phyloP scores from a whole-genome alignment of 2,113 vertebrate species.

The Sciurus niger region DNA sequence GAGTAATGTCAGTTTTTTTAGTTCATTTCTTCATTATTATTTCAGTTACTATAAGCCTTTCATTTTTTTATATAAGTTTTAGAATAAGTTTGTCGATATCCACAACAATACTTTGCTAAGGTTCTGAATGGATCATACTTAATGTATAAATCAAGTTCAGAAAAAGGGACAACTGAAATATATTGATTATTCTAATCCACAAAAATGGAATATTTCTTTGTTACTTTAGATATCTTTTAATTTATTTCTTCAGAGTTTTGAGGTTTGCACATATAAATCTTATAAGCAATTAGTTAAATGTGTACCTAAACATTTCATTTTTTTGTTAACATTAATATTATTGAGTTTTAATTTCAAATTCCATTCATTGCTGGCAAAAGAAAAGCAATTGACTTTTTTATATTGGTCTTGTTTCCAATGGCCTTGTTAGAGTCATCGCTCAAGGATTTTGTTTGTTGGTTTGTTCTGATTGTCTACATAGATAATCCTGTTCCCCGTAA shows the following conservation, averaged over 20 bases:
- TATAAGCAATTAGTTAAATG: neutral
- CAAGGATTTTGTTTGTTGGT: neutral
- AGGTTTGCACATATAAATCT: neutral
- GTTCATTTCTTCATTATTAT: neutral
- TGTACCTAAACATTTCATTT: neutral
- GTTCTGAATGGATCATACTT: neutral
- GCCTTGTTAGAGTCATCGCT: neutral
- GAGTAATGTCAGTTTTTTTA: neutral
- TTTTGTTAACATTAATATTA: neutral
- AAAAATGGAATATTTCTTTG: neutral
- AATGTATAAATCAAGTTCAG: neutral
- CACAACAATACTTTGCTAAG: neutral
- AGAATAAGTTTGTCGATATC: neutral
- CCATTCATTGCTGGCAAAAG: neutral
- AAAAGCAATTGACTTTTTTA: neutral
- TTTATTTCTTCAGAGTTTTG: neutral
- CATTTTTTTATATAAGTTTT: neutral
- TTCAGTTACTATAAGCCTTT: neutral
- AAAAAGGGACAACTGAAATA: neutral
- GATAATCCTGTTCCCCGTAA: neutral
- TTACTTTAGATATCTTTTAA: neutral
- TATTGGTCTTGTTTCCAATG: neutral
- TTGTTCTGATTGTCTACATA: neutral
- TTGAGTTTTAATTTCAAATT: constrained; percentile 27
- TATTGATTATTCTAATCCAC: neutral